A percentile compares a stretch with the other conserved stretches of the same genome.
phyloP scores from a whole-genome alignment of 2,113 vertebrate species.

The Panurus biarmicus region DNA sequence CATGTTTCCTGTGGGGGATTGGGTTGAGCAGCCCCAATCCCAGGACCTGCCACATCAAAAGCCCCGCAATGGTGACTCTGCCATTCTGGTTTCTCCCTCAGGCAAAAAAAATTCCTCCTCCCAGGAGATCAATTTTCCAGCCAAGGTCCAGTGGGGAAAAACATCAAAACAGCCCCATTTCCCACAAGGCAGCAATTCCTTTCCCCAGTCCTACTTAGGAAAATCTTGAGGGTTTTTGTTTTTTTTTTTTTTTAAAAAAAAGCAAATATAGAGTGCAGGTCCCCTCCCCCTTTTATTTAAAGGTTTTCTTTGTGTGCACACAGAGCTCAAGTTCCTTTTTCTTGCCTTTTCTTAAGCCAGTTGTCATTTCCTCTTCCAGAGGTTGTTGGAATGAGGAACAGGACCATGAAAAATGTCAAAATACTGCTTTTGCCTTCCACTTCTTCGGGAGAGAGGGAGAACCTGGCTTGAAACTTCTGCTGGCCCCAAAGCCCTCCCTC shows the following conservation, averaged over 20 bases:
- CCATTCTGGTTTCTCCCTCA: background rate
- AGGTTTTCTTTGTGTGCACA: background rate
- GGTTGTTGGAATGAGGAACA: background rate
- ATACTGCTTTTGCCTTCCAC: background rate
- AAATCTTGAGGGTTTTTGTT: background rate
- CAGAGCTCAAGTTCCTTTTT: conserved; percentile 21
- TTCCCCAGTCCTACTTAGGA: background rate
- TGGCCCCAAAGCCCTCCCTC: background rate
- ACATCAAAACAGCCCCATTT: background rate
- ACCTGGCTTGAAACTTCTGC: background rate
- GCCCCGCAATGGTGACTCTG: background rate
- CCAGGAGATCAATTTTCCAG: background rate
- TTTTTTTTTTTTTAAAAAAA: background rate
- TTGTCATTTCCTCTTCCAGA: conserved; percentile 35
- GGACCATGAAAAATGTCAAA: background rate
- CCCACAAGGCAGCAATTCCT: background rate
- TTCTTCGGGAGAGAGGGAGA: background rate
- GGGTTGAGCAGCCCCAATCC: background rate
- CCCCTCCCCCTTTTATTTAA: background rate
- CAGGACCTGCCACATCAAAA: background rate
- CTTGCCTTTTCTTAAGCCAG: background rate
- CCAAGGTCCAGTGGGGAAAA: background rate
- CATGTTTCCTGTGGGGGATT: rapidly evolving
- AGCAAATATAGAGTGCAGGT: background rate
- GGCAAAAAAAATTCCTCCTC: background rate